Conservation (phyloP, 2,888 invertebrate genomes). For the Diplolepis rosae region DNA sequence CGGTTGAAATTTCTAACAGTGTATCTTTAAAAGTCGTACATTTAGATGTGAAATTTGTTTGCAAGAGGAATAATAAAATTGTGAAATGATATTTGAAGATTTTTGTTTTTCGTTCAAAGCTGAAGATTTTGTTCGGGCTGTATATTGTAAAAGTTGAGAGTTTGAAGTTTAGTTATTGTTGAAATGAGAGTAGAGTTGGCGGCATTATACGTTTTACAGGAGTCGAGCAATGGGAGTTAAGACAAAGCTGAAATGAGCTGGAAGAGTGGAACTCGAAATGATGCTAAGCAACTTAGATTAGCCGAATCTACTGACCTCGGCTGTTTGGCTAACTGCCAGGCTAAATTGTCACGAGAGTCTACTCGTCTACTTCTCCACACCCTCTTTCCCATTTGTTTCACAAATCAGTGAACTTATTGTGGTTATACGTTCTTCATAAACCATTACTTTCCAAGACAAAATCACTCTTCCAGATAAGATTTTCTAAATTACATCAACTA, state of each 20-base stretch:
- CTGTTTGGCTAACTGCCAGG: constrained; percentile 66
- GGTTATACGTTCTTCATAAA: constrained; percentile 10
- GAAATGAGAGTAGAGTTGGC: not conserved
- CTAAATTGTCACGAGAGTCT: constrained; percentile 50
- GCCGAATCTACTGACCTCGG: constrained; percentile 68
- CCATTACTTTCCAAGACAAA: no score
- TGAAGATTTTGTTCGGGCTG: not conserved
- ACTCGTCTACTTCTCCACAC: constrained; percentile 30
- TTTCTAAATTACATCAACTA: no score
- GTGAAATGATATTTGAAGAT: no score
- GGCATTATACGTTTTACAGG: not conserved
- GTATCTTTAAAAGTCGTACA: no score
- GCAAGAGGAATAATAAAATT: no score
- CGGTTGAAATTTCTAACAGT: no score
- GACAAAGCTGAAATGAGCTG: constrained; percentile 52
- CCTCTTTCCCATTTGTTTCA: not conserved
- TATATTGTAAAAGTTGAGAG: not conserved
- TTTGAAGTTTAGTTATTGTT: not conserved
- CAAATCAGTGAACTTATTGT: constrained; percentile 23
- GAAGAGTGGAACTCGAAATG: constrained; percentile 58
- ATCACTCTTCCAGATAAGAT: no score
- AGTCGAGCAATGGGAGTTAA: constrained; percentile 42
- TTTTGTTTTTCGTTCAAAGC: not conserved
- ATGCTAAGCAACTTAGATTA: constrained; percentile 71
- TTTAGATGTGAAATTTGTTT: no score